Conservation (phyloP, 2,888 invertebrate species). For the Esperia sulphurella region DNA sequence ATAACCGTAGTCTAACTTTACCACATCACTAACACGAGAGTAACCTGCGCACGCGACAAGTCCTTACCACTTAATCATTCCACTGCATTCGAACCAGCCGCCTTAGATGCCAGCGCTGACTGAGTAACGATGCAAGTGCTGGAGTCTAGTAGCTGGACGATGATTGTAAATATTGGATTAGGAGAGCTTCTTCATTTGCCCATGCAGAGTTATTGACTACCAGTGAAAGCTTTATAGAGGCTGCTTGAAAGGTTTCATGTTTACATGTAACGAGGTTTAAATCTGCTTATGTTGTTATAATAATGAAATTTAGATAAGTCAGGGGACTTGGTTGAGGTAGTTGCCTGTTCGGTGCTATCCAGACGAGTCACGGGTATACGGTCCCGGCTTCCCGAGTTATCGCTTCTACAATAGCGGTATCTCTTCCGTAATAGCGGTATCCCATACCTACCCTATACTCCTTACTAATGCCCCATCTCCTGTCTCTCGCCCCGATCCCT, state of each 20-base stretch:
- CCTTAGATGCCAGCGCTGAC: not conserved
- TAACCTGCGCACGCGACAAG: constrained; percentile 2
- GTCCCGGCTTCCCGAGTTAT: too few relatives aligned
- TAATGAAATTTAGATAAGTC: too few relatives aligned
- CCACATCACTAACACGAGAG: not conserved
- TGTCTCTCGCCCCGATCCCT: too few relatives aligned
- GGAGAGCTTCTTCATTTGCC: constrained; percentile 3
- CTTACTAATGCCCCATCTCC: too few relatives aligned
- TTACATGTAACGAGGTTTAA: not conserved
- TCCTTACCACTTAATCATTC: constrained; percentile 3
- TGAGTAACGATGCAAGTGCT: not conserved
- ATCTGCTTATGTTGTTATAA: too few relatives aligned
- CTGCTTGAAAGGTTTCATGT: constrained; percentile 7
- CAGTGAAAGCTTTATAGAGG: constrained; percentile 6
- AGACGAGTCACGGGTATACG: too few relatives aligned
- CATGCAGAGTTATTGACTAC: constrained; percentile 2
- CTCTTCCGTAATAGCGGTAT: too few relatives aligned
- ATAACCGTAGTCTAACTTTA: not conserved
- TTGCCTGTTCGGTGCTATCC: too few relatives aligned
- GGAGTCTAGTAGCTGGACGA: not conserved
- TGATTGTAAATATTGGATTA: constrained; percentile 12
- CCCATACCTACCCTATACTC: too few relatives aligned
- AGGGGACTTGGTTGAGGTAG: too few relatives aligned
- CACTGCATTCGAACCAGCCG: not conserved
- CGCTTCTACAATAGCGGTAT: too few relatives aligned